These are phyloP conservation scores for Diprion similis DNA, from an alignment of 1,140 invertebrate species.

Conservation along the genomic window DNA sequence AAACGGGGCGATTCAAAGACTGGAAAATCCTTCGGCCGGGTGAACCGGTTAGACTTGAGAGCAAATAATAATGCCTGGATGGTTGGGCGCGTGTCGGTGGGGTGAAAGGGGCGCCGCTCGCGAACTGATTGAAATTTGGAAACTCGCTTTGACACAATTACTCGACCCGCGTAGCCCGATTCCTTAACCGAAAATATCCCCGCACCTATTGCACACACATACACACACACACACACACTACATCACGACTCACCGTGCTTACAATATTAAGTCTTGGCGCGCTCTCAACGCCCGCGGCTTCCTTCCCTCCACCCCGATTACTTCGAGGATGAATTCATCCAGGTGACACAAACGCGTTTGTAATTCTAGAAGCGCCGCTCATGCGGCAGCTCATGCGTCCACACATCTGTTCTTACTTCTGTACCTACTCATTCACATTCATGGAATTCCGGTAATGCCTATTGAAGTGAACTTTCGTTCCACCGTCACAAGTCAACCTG, in stretches of 20 bases:
- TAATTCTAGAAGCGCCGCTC: background rate
- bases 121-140: slow-evolving; percentile 59
- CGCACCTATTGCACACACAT: background rate
- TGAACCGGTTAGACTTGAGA: slow-evolving; percentile 59
- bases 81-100: slow-evolving; percentile 46
- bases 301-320: background rate
- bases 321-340: background rate
- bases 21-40: slow-evolving; percentile 41
- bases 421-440: no score
- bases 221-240: background rate
- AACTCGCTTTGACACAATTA: slow-evolving; percentile 63
- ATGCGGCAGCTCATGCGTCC: no score
- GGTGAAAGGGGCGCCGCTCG: slow-evolving; percentile 37
- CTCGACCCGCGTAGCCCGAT: slow-evolving; percentile 28
- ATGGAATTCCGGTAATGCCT: no score
- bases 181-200: no score
- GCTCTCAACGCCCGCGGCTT: background rate
- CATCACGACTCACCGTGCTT: background rate
- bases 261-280: background rate
- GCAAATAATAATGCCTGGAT: slow-evolving; percentile 63
- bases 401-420: no score
- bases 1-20: slow-evolving; percentile 43
- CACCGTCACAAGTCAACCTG: no score
- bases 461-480: no score
- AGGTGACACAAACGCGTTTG: slow-evolving; percentile 2